phyloP scores from a whole-genome alignment of 2,113 vertebrate genomes.

The Amia ocellicauda region DNA sequence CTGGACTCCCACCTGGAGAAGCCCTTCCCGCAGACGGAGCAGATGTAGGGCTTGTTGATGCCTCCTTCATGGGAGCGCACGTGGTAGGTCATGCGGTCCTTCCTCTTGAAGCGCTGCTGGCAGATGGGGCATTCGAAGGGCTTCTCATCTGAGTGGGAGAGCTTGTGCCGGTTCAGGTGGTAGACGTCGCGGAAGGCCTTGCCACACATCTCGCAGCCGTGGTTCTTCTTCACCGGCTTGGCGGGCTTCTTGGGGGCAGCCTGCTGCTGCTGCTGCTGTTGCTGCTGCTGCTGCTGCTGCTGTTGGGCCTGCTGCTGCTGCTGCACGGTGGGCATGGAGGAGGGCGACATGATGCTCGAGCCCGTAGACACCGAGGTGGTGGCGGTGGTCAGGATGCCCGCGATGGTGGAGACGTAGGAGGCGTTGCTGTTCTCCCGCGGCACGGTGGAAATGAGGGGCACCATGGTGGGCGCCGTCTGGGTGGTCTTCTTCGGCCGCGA shows the following conservation, averaged over 20 bases:
- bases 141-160: conserved; percentile 96
- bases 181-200: conserved; percentile 98
- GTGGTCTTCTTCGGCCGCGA: conserved; percentile 92
- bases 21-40: conserved; percentile 96
- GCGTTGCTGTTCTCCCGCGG: conserved; percentile 80
- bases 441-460: conserved; percentile 91
- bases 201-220: conserved; percentile 96
- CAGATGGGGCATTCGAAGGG: conserved; percentile 97
- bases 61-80: conserved; percentile 95
- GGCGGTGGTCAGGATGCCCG: conserved; percentile 88
- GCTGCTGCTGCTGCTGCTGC: conserved; percentile 59
- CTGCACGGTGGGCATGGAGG: conserved; percentile 56
- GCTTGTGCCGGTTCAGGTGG: conserved; percentile 95
- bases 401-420: conserved; percentile 87
- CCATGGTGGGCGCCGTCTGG: conserved; percentile 77
- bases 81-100: conserved; percentile 98
- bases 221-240: conserved; percentile 96
- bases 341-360: conserved; percentile 53
- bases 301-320: conserved; percentile 55
- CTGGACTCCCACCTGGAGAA: conserved; percentile 83
- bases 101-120: conserved; percentile 96
- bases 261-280: conserved; percentile 58
- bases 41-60: conserved; percentile 96
- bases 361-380: conserved; percentile 84
- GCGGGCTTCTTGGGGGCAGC: conserved; percentile 87